Percentiles rank a stretch among this genome's conserved stretches.
These are phyloP conservation scores for Paralichthys olivaceus DNA, from an alignment of 2,113 vertebrate species.

Conservation along the genomic window DNA sequence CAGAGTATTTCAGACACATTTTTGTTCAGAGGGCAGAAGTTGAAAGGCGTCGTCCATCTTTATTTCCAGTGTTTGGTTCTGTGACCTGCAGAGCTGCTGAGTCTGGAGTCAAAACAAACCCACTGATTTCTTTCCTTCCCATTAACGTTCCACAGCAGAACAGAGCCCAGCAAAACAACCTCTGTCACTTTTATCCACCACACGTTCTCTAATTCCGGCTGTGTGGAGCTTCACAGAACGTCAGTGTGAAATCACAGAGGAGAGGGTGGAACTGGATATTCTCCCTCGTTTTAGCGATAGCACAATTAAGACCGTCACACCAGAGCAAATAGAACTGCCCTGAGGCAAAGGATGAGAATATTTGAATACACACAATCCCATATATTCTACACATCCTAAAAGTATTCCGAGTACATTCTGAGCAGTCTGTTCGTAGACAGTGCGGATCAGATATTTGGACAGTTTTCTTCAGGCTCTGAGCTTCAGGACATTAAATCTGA, in stretches of 20 bases:
- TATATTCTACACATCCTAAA: too few relatives aligned
- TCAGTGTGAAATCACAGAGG: slow-evolving; percentile 5
- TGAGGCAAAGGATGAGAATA: background rate
- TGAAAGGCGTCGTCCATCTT: too few relatives aligned
- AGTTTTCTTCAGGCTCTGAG: too few relatives aligned
- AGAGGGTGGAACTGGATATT: background rate
- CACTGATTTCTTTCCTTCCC: background rate
- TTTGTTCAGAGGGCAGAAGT: too few relatives aligned
- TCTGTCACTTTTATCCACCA: too few relatives aligned
- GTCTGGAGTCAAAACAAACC: background rate
- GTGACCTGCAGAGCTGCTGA: background rate
- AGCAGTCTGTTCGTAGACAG: too few relatives aligned
- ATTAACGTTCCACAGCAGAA: background rate
- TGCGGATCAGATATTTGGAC: too few relatives aligned
- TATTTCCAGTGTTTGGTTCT: background rate
- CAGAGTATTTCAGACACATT: too few relatives aligned
- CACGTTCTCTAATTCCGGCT: too few relatives aligned
- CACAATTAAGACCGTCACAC: background rate
- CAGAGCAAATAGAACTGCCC: slow-evolving; percentile 17
- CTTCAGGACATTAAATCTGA: too few relatives aligned
- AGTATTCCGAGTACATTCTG: too few relatives aligned
- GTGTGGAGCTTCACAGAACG: too few relatives aligned
- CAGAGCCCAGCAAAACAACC: background rate
- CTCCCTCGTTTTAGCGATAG: slow-evolving; percentile 1
- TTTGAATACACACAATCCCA: background rate